These are phyloP conservation scores for Zonotrichia albicollis DNA, from an alignment of 2,797 vertebrate species.

Conservation along the genomic window DNA sequence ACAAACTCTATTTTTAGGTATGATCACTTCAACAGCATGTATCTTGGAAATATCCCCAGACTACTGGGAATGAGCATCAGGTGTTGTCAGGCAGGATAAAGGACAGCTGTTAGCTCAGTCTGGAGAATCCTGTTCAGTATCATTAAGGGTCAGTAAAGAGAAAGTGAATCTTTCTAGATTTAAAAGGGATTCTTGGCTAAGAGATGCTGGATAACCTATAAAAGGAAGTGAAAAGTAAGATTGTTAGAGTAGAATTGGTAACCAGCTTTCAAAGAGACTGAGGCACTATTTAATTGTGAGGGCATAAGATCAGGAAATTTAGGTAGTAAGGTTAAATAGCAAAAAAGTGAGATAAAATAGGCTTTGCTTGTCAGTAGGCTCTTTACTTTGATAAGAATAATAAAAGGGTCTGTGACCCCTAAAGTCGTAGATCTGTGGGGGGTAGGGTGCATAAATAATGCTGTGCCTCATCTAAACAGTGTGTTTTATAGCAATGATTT, in stretches of 20 bases:
- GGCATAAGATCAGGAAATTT: not conserved
- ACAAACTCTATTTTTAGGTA: not conserved
- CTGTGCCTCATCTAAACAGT: not conserved
- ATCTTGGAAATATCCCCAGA: not conserved
- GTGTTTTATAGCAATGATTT: not conserved
- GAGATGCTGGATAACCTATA: not conserved
- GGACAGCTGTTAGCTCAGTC: not conserved
- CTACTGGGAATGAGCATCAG: not conserved
- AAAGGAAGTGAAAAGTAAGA: not conserved
- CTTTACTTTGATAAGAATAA: not conserved
- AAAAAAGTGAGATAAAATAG: not conserved
- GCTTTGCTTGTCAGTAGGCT: not conserved
- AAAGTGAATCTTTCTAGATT: conserved; percentile 21
- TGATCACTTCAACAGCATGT: not conserved
- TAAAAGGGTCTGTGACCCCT: not conserved
- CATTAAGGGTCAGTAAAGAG: not conserved
- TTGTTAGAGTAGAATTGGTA: not conserved
- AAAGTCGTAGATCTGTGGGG: not conserved
- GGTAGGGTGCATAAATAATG: not conserved
- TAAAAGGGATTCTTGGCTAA: not conserved
- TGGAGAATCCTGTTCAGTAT: not conserved
- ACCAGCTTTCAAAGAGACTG: not conserved
- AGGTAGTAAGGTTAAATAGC: not conserved
- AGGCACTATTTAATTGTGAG: not conserved
- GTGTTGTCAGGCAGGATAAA: not conserved